These are phyloP conservation scores for Myanophis thanlyinensis DNA, from an alignment of 2,113 vertebrate genomes.

Conservation along the genomic window DNA sequence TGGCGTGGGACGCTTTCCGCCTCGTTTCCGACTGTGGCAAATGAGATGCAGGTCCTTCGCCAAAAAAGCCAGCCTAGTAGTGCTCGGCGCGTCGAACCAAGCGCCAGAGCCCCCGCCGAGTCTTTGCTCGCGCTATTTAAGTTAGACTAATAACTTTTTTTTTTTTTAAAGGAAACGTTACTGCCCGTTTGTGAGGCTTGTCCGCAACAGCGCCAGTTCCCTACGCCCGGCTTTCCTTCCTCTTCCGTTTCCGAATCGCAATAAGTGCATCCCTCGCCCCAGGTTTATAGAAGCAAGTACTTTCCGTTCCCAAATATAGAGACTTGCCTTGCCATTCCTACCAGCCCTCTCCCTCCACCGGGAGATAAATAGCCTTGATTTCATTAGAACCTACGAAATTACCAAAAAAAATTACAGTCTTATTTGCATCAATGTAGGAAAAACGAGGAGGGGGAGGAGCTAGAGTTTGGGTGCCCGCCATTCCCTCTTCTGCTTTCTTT, in stretches of 20 bases:
- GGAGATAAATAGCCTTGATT: no score
- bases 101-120: neutral
- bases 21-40: neutral
- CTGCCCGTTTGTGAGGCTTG: neutral
- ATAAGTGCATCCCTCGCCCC: no score
- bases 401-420: neutral
- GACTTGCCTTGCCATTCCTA: neutral
- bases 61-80: neutral
- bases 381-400: neutral
- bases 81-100: neutral
- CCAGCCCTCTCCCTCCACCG: neutral
- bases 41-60: neutral
- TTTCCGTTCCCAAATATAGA: neutral
- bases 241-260: neutral
- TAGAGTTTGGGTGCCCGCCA: neutral
- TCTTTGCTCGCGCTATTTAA: neutral
- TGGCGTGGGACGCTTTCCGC: constrained; percentile 1
- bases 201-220: neutral
- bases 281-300: neutral
- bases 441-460: neutral
- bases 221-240: neutral
- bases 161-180: neutral
- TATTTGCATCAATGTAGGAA: neutral
- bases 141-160: neutral
- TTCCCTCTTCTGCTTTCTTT: neutral